Base-by-base conservation (phyloP, 2,113 vertebrate genomes). In the Misgurnus mizolepis region DNA sequence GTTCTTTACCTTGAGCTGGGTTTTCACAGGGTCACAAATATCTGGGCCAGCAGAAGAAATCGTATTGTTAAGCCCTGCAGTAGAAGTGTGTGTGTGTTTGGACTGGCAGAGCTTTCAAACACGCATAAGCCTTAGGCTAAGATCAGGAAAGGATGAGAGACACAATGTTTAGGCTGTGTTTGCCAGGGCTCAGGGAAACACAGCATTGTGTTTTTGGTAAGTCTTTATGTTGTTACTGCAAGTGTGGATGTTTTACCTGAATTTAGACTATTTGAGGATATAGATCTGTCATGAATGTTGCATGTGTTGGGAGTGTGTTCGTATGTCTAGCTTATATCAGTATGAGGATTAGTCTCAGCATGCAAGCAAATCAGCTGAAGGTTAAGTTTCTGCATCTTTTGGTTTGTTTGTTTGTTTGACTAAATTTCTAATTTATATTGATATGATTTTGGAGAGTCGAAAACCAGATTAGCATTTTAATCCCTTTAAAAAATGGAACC, bases 401-500 rank as follows among this genome's bases (percentile, higher is more conserved):
- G 1, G 27, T 5, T 49, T 22, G 22, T 22, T 11, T 14, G 18
- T 11, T 18, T 50, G 18, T 50, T 27, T 50, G 67, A n/a, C 17
- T 1, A 56, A 56, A 56, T 58, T 7, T 18, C 1, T 18, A 58
- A 58, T 58, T 58, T 58, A n/a, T 18, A 7, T 18, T 58, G 55
- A 58, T 58, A 18, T 66, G 69, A 76, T 83, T 77, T 80, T 78
- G 55, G 50, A 64, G 40, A 62, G 18, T 76, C 6, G 12, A 18
- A 58, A 76, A 43, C 15, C 34, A 62, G 60, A 17, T 62, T 41
- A 64, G 10, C 39, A 62, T 43, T 43, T 1, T 58, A 58, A 58
- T 41, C 17, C n/a, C 39, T 58, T 12, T 5, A 58, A 58, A 17
- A 56, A 43, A 18, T 17, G 56, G 9, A 56, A 9, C 27, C 8